Evolutionary conservation across 2,113 vertebrate species (phyloP), one percentile per base, ranked within the genome.

Genomic region (Dasypus novemcinctus): DNA sequence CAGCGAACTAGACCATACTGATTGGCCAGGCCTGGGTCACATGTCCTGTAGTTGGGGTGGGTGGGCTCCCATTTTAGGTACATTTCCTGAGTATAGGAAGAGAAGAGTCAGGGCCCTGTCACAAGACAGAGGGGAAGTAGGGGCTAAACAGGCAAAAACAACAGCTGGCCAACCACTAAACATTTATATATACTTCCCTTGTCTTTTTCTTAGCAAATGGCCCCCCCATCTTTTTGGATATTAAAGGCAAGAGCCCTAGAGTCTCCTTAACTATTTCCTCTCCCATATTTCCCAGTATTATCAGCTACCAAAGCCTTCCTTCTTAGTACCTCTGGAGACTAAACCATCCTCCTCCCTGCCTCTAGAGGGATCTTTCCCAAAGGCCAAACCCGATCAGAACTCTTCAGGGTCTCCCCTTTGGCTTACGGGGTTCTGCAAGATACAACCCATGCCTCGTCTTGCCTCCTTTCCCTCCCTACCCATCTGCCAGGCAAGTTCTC

Each of bases 361-460:
- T 54, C n/a, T 63, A 49, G 10, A n/a, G 27, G 29, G 76, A 63
- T 38, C 9, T 63, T 52, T 72, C 46, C 38, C 5, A n/a, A 43
- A 64, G n/a, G 20, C 17, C 23, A 66, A 23, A 54, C 18, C 15
- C 78, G n/a, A 59, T 31, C 14, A 13, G 43, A 46, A 10, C 21
- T 66, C 49, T n/a, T 20, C n/a, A 43, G 64, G n/a, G 31, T 43
- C 43, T 81, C 29, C 36, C 33, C 17, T 38, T 59, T 10, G 33
- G 76, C 27, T 72, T 15, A 23, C 0, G 23, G 21, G 59, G 27
- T 27, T 52, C 57, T 5, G 12, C 8, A 36, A n/a, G 15, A 14
- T 12, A 10, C 27, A 14, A 46, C 13, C 61, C 3, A 18, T 33
- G 36, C 20, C 38, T 59, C 1, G 0, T 36, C 29, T 5, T 46